Evolutionary conservation across 2,888 invertebrate genomes (phyloP).

Genomic region (Callimorpha dominula): DNA sequence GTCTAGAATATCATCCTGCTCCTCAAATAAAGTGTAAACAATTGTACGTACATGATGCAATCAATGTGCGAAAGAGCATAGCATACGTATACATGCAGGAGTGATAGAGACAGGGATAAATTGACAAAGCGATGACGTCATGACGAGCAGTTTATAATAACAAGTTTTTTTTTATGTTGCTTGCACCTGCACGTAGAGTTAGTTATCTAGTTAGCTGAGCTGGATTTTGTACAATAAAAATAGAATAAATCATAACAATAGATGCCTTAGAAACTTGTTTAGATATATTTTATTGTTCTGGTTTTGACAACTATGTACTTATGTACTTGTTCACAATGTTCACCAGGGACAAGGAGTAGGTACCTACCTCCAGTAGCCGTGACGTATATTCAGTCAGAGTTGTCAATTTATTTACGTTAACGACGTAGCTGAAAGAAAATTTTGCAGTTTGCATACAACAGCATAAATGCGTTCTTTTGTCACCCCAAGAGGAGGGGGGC

Average conservation of each 20-base stretch:
- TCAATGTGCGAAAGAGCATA: slow-evolving; percentile 14
- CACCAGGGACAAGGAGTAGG: no score
- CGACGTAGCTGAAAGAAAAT: no score
- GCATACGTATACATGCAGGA: not conserved
- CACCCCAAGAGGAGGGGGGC: no score
- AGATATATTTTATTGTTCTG: not conserved
- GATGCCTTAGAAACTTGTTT: not conserved
- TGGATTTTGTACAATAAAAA: slow-evolving; percentile 5
- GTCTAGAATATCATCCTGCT: slow-evolving; percentile 1
- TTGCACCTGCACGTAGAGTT: slow-evolving; percentile 23
- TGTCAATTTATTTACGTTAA: no score
- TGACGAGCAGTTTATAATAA: slow-evolving; percentile 16
- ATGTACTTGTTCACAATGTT: no score
- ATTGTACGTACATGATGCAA: slow-evolving; percentile 17
- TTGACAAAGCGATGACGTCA: slow-evolving; percentile 20
- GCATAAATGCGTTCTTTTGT: no score
- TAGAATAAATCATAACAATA: not conserved
- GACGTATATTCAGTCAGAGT: no score
- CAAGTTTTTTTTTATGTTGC: slow-evolving; percentile 24
- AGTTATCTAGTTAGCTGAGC: not conserved
- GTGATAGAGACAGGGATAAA: slow-evolving; percentile 14
- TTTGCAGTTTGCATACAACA: no score
- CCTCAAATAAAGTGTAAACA: slow-evolving; percentile 23
- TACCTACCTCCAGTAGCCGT: no score
- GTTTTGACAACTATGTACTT: not conserved